Base-by-base conservation (phyloP, 2,113 vertebrate genomes). In the Phrynocephalus versicolor region DNA sequence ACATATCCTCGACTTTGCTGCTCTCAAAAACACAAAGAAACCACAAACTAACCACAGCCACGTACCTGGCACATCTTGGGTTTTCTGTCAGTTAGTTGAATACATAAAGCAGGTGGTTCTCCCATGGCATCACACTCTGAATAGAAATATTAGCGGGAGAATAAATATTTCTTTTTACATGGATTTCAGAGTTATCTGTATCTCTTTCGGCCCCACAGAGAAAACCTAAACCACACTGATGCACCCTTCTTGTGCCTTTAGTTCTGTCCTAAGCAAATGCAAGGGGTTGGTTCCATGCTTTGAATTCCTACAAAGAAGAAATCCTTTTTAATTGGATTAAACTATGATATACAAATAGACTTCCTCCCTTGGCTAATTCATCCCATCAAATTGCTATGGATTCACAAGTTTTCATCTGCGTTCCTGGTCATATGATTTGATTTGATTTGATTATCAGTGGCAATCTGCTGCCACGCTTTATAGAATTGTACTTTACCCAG, bases 41-140 rank as follows among this genome's bases (percentile, higher is more conserved):
- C 88, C 85, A 1, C 85, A 84, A 76, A 16, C 35, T 81, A 73
- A 75, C 88, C 88, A 35, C 83, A 91, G 35, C 74, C 80, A 80
- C 79, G 77, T 39, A 14, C 62, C 77, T 88, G 6, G 70, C 10
- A 2, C 60, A 39, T 58, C 45, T 80, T 74, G 79, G 74, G 75
- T 69, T 86, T 75, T 73, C 57, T 1, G 7, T 81, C 83, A 45
- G 60, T 80, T 85, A 35, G 7, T 18, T 27, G 82, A 35, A 33
- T 30, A 33, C 3, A 21, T 39, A 78, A 55, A 80, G 27, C 84
- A 85, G 67, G 77, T 79, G 33, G 2, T 62, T 79, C 27, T 4
- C 6, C 10, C 41, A 79, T 57, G 67, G 62, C 60, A 0, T 21
- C 23, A 18, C 3, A 3, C 37, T 13, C 45, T 57, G 35, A 78